These are phyloP conservation scores for Zosterops lateralis DNA, from an alignment of 2,113 vertebrate genomes.

Conservation along the genomic window DNA sequence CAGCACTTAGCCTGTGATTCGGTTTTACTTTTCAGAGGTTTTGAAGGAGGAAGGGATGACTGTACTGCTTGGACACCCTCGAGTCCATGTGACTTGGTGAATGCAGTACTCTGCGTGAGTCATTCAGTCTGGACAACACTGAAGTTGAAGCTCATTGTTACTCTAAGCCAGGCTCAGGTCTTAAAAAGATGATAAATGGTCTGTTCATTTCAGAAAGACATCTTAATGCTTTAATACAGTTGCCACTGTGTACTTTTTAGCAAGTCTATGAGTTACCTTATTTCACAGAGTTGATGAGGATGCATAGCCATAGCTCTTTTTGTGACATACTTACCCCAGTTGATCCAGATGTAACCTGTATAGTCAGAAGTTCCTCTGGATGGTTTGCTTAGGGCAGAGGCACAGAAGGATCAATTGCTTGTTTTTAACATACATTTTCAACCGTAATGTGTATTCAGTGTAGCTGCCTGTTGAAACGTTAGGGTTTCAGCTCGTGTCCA, in stretches of 20 bases:
- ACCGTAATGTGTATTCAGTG: background rate
- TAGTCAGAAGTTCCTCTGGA: background rate
- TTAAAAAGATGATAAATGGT: conserved; percentile 21
- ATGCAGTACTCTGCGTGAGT: conserved; percentile 1
- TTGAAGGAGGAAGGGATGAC: conserved; percentile 8
- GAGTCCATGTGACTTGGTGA: background rate
- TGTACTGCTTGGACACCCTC: background rate
- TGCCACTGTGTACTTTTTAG: conserved; percentile 1
- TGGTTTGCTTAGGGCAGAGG: background rate
- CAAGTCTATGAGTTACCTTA: background rate
- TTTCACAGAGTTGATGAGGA: background rate
- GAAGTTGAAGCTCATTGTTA: background rate
- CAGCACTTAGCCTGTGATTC: background rate
- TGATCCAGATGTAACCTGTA: background rate
- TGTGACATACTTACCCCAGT: background rate
- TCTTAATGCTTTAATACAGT: background rate
- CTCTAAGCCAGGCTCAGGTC: background rate
- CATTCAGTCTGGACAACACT: conserved; percentile 1
- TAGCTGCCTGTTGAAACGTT: background rate
- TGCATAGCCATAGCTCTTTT: background rate
- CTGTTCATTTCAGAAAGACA: background rate
- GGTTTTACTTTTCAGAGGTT: conserved; percentile 29
- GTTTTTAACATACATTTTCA: background rate
- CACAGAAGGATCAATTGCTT: background rate
- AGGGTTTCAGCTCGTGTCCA: background rate